These are phyloP conservation scores for Oithona nana DNA, from an alignment of 2,888 invertebrate species.

Conservation along the genomic window DNA sequence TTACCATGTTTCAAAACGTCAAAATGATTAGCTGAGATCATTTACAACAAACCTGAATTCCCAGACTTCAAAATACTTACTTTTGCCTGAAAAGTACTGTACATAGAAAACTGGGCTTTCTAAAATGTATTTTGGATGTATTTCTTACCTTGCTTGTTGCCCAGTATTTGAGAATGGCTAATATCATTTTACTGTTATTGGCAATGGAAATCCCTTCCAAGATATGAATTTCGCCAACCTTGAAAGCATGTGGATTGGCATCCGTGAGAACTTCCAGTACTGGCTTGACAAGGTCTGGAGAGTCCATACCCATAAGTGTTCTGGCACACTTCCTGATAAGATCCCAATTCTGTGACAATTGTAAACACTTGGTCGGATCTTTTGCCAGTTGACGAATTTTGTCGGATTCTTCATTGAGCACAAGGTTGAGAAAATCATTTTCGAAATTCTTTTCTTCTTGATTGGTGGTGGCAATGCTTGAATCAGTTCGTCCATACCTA, in stretches of 20 bases:
- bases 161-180: conserved; percentile 5
- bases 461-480: not conserved
- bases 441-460: not conserved
- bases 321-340: not conserved
- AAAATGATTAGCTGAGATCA: too few relatives aligned
- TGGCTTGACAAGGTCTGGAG: not conserved
- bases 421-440: not conserved
- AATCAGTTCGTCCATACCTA: not conserved
- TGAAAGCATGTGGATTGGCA: conserved; percentile 2
- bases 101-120: too few relatives aligned
- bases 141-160: too few relatives aligned
- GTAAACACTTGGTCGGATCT: not conserved
- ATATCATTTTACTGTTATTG: not conserved
- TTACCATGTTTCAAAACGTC: too few relatives aligned
- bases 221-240: conserved; percentile 11
- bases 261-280: conserved; percentile 7
- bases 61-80: too few relatives aligned
- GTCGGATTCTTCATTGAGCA: not conserved
- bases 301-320: not conserved
- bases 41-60: too few relatives aligned
- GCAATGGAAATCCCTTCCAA: not conserved
- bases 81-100: too few relatives aligned
- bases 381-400: not conserved
- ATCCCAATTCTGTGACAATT: conserved; percentile 13
- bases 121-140: too few relatives aligned